Base-by-base conservation (phyloP, 2,888 invertebrate species). In the Aphidius colemani region DNA sequence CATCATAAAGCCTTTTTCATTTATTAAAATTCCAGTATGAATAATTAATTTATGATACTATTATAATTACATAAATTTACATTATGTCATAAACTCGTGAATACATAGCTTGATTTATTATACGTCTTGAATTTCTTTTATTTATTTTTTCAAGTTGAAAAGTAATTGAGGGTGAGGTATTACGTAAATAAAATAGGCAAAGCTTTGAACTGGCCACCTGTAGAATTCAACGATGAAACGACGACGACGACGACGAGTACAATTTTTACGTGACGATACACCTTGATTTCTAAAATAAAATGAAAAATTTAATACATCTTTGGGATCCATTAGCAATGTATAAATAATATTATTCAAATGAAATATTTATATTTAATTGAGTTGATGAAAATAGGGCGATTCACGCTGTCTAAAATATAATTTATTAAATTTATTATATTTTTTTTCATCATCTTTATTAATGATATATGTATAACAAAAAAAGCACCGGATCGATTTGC, bases 151-250 rank as follows among this genome's bases (percentile, higher is more conserved):
- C 13, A 18, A 18, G 13, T 18, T 18, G 2, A 18, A 18, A 18
- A 18, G 13, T 18, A 18, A 18, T 18, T 18, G 13, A 2, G 13
- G 72, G 72, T 73, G 75, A 74, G 72, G 72, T 74, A 71, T 70
- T 71, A 70, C 72, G 75, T 76, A 75, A 76, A 77, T 77, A 76
- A 75, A 75, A 61, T 48, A 51, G 45, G 57, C 41, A 44, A 72
- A 75, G 73, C 71, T 74, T 73, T 71, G 73, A 74, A 75, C 75
- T 71, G 70, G 74, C 75, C 75, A 77, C 77, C 76, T 77, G 77
- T 77, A 70, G 77, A 72, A 60, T 59, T 50, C 57, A 50, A 41
- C 30, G 55, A 61, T 11, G 60, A 62, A 56, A 64, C 43, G 51
- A 61, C n/a, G n/a, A n/a, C n/a, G n/a, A n/a, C n/a, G n/a, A n/a